These are phyloP conservation scores for Ceratotherium simum DNA, from an alignment of 2,113 vertebrate genomes.

Conservation along the genomic window DNA sequence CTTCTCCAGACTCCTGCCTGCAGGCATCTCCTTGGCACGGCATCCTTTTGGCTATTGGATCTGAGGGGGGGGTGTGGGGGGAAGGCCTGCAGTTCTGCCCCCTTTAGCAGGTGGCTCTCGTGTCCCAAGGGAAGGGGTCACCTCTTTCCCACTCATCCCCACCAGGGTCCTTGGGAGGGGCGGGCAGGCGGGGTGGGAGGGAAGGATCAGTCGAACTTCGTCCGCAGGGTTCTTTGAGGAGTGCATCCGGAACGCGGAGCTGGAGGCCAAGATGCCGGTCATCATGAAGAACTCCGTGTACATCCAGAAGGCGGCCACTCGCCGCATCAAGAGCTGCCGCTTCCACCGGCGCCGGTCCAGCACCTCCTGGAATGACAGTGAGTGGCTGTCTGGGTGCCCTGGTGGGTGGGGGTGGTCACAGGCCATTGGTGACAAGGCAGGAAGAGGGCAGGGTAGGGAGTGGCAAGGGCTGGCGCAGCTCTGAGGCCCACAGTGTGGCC, in stretches of 20 bases:
- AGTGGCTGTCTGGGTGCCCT: accelerated
- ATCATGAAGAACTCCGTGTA: conserved; percentile 99
- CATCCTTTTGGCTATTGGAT: neutral
- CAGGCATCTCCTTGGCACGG: accelerated
- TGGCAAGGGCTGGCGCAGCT: neutral
- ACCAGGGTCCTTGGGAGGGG: neutral
- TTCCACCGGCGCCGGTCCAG: conserved; percentile 93
- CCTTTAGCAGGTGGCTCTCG: neutral
- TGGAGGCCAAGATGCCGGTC: conserved; percentile 96
- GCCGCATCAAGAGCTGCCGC: conserved; percentile 97
- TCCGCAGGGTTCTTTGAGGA: conserved; percentile 96
- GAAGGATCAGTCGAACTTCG: accelerated
- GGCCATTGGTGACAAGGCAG: neutral
- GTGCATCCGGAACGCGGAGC: conserved; percentile 96
- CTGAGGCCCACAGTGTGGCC: neutral
- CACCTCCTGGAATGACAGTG: conserved; percentile 88
- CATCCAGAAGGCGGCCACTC: conserved; percentile 95
- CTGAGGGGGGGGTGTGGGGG: too few relatives aligned
- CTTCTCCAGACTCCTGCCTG: neutral
- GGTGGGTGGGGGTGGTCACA: accelerated
- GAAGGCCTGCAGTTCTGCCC: neutral
- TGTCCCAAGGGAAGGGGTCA: neutral
- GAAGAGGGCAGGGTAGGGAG: neutral
- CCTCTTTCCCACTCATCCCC: neutral
- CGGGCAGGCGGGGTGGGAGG: accelerated